Evolutionary conservation across 2,888 invertebrate species (phyloP).

Genomic region (Ryuthela nishihirai): DNA sequence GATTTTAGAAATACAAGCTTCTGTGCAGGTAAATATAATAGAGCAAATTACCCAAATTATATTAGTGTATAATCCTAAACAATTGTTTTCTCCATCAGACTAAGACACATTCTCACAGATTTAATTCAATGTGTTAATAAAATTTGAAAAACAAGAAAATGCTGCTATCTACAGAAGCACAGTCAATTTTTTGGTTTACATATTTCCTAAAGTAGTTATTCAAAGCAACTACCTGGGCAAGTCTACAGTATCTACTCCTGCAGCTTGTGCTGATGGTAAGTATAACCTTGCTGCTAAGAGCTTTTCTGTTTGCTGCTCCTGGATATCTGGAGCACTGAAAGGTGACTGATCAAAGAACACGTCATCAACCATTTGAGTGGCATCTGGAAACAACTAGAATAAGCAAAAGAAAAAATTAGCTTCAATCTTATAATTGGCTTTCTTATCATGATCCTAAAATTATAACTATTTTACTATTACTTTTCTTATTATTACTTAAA

Average conservation of each 20-base stretch:
- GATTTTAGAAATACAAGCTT: too few relatives aligned
- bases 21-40: too few relatives aligned
- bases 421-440: too few relatives aligned
- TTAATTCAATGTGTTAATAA: not conserved
- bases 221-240: conserved; percentile 17
- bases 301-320: conserved; percentile 23
- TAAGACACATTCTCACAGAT: too few relatives aligned
- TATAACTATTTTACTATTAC: not conserved
- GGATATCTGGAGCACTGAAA: conserved; percentile 15
- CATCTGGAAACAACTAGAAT: conserved; percentile 22
- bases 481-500: not conserved
- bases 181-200: too few relatives aligned
- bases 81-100: too few relatives aligned
- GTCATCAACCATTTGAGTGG: conserved; percentile 32
- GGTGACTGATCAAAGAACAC: conserved; percentile 35
- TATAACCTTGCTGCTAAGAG: conserved; percentile 25
- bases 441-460: not conserved
- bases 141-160: not conserved
- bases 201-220: too few relatives aligned
- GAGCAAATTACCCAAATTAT: too few relatives aligned
- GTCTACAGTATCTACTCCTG: conserved; percentile 30
- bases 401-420: too few relatives aligned
- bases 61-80: too few relatives aligned
- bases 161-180: too few relatives aligned
- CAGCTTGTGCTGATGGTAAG: conserved; percentile 20